Evolutionary conservation across 2,113 vertebrate genomes (phyloP).

Genomic region (Haemorhous mexicanus): DNA sequence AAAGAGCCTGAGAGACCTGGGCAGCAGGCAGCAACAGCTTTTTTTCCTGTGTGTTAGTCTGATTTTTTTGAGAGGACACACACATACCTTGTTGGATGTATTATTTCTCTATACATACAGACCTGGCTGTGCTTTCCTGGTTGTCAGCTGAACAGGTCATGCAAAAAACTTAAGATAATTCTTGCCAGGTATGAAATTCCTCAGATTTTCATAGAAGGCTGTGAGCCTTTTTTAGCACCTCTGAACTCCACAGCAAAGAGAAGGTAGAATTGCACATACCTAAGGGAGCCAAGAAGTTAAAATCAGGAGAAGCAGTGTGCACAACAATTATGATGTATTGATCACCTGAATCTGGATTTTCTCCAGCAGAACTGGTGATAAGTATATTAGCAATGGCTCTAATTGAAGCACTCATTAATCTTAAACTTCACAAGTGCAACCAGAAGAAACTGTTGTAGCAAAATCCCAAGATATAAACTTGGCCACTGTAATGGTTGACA

Average conservation of each 20-base stretch:
- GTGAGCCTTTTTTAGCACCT: background rate
- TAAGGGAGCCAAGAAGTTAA: background rate
- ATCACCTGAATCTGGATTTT: background rate
- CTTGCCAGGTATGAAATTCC: background rate
- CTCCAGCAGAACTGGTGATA: background rate
- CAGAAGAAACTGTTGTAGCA: background rate
- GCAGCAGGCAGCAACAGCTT: background rate
- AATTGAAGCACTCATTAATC: background rate
- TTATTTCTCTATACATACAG: background rate
- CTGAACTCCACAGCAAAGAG: background rate
- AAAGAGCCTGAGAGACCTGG: background rate
- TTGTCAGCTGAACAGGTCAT: background rate
- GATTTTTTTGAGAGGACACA: background rate
- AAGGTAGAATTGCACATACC: background rate
- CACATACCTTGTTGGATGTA: background rate
- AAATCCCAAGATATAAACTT: background rate
- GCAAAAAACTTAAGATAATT: background rate
- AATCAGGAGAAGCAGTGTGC: background rate
- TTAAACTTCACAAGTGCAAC: background rate
- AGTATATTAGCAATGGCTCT: background rate
- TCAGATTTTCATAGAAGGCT: background rate
- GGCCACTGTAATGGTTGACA: background rate
- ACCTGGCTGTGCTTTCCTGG: background rate
- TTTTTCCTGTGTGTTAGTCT: too few relatives aligned
- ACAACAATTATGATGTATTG: accelerated